Evolutionary conservation across 2,888 invertebrate species (phyloP).

Genomic region (Yponomeuta plumbellus): DNA sequence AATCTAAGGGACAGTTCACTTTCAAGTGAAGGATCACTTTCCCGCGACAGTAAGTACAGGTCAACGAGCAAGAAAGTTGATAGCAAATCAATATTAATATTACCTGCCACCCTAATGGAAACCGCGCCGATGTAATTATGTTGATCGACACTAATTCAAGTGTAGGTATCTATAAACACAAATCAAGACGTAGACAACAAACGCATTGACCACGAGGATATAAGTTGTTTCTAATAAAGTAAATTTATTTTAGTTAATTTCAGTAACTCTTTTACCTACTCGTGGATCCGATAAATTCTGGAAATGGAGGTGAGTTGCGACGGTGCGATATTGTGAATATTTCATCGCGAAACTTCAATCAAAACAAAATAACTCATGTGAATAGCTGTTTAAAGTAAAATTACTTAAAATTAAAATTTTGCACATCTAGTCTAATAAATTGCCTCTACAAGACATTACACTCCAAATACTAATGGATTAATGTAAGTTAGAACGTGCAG

Average conservation of each 20-base stretch:
- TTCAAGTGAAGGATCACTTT: conserved; percentile 8
- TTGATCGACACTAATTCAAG: not conserved
- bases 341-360: not conserved
- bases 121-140: not conserved
- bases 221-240: not conserved
- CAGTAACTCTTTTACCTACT: not conserved
- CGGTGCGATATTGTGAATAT: not conserved
- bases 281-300: not conserved
- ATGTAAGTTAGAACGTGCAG: too few relatives aligned
- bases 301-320: not conserved
- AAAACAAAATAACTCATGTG: not conserved
- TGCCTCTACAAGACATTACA: not conserved
- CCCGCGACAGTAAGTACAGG: conserved; percentile 5
- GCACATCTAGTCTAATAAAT: not conserved
- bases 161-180: not conserved
- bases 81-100: not conserved
- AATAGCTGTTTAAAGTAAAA: too few relatives aligned
- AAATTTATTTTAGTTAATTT: not conserved
- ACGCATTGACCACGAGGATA: not conserved
- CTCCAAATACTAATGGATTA: too few relatives aligned
- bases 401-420: too few relatives aligned
- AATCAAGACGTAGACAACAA: not conserved
- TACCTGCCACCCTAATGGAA: not conserved
- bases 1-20: not conserved
- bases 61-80: conserved; percentile 12